Evolutionary conservation across 1,140 invertebrate species (phyloP).

Genomic region (Drosophila sproati): DNA sequence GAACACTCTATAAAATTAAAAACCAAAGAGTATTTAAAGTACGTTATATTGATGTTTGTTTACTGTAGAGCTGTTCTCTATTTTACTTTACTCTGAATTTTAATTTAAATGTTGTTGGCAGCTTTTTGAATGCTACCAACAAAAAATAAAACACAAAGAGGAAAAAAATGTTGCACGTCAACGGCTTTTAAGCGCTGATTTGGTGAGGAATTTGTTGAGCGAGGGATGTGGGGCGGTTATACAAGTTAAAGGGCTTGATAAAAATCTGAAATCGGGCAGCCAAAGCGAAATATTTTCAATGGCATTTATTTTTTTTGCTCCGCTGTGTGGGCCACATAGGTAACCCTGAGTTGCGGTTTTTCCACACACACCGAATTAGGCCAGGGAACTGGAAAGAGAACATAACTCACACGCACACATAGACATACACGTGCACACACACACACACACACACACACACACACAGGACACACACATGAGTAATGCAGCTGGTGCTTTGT

Average conservation of each 20-base stretch:
- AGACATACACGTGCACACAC: not conserved
- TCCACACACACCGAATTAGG: constrained; percentile 21
- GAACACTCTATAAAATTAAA: not conserved
- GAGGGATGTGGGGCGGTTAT: constrained; percentile 3
- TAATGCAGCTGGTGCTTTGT: constrained; percentile 70
- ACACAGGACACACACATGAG: constrained; percentile 44
- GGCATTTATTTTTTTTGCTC: constrained; percentile 50
- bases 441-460: constrained; percentile 42
- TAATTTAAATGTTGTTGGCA: constrained; percentile 83
- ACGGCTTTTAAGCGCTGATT: constrained; percentile 76
- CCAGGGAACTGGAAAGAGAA: constrained; percentile 1
- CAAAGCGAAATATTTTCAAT: constrained; percentile 77
- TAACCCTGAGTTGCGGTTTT: constrained; percentile 69
- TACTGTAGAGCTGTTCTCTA: constrained; percentile 6
- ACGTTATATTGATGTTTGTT: constrained; percentile 6
- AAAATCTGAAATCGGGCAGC: constrained; percentile 75
- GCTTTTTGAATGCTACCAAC: constrained; percentile 55
- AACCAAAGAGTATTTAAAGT: constrained; percentile 15
- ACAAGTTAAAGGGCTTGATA: constrained; percentile 53
- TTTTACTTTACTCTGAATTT: constrained; percentile 59
- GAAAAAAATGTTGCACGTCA: constrained; percentile 42
- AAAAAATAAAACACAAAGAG: constrained; percentile 15
- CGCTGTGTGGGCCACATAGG: constrained; percentile 50
- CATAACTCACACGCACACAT: constrained; percentile 5
- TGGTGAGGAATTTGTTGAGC: constrained; percentile 34